Evolutionary conservation across 30 jellyfish, hydroid and myxozoan genomes (phyloP).

Genomic region (Aurelia coerulea): DNA sequence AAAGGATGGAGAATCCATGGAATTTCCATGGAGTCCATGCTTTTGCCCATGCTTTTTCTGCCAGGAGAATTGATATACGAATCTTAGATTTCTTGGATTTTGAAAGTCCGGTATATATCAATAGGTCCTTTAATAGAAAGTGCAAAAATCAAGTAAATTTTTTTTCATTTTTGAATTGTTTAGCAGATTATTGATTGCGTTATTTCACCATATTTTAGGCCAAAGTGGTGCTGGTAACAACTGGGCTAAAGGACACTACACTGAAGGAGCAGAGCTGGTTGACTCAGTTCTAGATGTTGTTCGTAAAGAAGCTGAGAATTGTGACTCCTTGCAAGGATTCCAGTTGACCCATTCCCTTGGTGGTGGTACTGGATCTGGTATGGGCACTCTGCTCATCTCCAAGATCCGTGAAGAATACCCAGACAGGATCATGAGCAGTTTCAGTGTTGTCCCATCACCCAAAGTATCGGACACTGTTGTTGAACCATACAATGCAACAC

Average conservation of each 20-base stretch:
- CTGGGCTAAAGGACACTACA: conserved; percentile 98
- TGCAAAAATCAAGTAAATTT: too few relatives aligned
- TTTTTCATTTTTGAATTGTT: too few relatives aligned
- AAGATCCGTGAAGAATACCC: conserved; percentile 97
- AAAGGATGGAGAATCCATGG: too few relatives aligned
- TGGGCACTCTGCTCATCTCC: conserved; percentile 95
- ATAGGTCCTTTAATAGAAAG: too few relatives aligned
- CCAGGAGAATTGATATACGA: too few relatives aligned
- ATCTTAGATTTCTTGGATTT: too few relatives aligned
- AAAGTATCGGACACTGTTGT: conserved; percentile 97
- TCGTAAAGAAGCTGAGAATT: conserved; percentile 83
- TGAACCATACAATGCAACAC: conserved; percentile 95
- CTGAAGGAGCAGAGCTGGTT: conserved; percentile 96
- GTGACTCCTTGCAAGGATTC: conserved; percentile 95
- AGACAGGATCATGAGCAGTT: conserved; percentile 89
- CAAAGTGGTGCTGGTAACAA: conserved; percentile 98
- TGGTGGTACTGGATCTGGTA: conserved; percentile 97
- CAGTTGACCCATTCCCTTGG: conserved; percentile 96
- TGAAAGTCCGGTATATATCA: too few relatives aligned
- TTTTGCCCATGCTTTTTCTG: too few relatives aligned
- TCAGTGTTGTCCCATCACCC: conserved; percentile 96
- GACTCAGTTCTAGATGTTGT: conserved; percentile 24
- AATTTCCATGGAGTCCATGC: too few relatives aligned
- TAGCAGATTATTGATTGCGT: too few relatives aligned
- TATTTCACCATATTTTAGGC: conserved; percentile 13